phyloP scores from a whole-genome alignment of 1,140 invertebrate species.

The Drosophila seguyi region DNA sequence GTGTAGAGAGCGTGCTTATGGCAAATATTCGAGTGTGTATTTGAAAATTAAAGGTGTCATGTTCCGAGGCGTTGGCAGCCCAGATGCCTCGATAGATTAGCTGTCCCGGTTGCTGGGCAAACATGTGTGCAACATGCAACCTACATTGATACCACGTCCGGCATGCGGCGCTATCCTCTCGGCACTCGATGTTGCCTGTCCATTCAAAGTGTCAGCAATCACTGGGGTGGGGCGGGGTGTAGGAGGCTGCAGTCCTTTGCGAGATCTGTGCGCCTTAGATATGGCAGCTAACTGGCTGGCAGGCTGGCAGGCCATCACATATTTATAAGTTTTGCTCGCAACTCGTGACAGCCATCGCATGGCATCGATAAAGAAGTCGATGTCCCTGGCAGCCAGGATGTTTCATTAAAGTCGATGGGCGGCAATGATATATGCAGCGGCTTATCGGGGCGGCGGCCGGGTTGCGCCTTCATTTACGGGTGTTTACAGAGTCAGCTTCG shows the following conservation, averaged over 20 bases:
- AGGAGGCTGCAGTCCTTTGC: not conserved
- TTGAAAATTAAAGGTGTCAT: constrained; percentile 74
- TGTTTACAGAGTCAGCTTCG: constrained; percentile 26
- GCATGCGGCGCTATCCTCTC: constrained; percentile 6
- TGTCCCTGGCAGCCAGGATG: constrained; percentile 40
- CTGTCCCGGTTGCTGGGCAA: constrained; percentile 55
- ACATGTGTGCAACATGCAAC: constrained; percentile 52
- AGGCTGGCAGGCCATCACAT: constrained; percentile 54
- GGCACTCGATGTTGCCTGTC: constrained; percentile 58
- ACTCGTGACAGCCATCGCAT: constrained; percentile 13
- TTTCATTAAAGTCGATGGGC: constrained; percentile 63
- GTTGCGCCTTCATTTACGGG: constrained; percentile 21
- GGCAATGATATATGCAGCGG: constrained; percentile 22
- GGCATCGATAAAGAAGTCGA: constrained; percentile 23
- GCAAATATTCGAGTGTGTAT: constrained; percentile 15
- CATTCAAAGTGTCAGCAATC: constrained; percentile 77
- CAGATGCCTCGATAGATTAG: constrained; percentile 81
- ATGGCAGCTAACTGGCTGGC: constrained; percentile 43
- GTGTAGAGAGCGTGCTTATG: not conserved
- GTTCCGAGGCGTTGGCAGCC: constrained; percentile 67
- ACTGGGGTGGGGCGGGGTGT: constrained; percentile 16
- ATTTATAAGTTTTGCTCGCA: constrained; percentile 64
- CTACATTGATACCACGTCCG: constrained; percentile 48
- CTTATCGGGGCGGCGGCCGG: constrained; percentile 1
- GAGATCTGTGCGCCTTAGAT: constrained; percentile 73